Base-by-base conservation (phyloP, 1,140 invertebrate species). In the Sarcophaga bullata region DNA sequence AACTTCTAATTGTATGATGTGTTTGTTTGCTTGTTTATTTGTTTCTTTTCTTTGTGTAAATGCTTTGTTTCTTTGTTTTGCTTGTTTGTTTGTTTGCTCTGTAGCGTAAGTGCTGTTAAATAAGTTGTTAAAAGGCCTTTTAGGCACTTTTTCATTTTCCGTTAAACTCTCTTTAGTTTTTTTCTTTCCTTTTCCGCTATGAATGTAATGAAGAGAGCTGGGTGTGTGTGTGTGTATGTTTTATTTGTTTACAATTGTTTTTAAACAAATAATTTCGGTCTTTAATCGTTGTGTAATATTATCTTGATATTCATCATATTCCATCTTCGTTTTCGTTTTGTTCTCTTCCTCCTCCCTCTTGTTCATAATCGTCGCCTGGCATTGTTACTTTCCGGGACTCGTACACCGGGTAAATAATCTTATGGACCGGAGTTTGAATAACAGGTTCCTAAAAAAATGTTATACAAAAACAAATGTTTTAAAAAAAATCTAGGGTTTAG, bases 221-320 rank as follows among this genome's bases (percentile, higher is more conserved):
- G 17, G 6, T 72, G 17, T 19, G 62, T 72, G 19, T 72, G 11
- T 25, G 9, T 76, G 37, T 15, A 11, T 25, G 7, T 75, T 3
- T 75, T 37, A 25, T 47, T 19, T 75, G 19, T 75, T 75, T 25
- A 37, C n/a, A 73, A n/a, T 75, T 37, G 17, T 46, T 37, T 49
- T 76, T 76, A 11, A 5, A 8, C 11, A 37, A 75, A 75, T 48
- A 19, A 75, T 75, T 8, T 8, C 50, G n/a, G n/a, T 10, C 17
- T 52, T 72, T 78, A 78, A 85, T 86, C 87, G 85, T 90, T 90
- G 87, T 90, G 89, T 84, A 90, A 86, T n/a, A 90, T 90, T 88
- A 81, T 90, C 90, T 84, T 88, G 88, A 89, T 90, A 90, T 86
- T 90, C 89, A 87, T 90, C 88, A 84, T 90, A 89, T 86, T 90